A percentile compares a stretch with the other conserved stretches of the same genome.
Evolutionary conservation across 2,113 vertebrate genomes (phyloP).

Genomic region (Sylvilagus bachmani): DNA sequence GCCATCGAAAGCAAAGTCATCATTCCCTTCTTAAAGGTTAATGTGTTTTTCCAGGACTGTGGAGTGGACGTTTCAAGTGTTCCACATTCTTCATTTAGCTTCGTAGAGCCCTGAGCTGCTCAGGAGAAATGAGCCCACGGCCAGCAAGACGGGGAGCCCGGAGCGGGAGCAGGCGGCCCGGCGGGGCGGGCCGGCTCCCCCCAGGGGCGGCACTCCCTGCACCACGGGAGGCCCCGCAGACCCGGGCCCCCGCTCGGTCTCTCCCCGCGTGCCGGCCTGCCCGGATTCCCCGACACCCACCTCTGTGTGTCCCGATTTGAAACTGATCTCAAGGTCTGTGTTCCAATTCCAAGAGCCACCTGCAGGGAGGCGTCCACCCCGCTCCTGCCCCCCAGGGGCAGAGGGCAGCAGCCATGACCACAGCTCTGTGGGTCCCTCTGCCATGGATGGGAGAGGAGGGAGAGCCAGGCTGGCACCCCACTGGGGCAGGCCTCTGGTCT

Average conservation of each 20-base stretch:
- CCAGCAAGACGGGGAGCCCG: neutral
- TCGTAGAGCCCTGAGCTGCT: neutral
- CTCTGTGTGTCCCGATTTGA: neutral
- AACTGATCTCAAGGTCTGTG: neutral
- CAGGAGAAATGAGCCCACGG: neutral
- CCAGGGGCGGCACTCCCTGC: accelerated
- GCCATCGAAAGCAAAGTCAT: slow-evolving; percentile 70
- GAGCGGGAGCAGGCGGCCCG: accelerated
- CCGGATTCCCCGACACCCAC: accelerated
- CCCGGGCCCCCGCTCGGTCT: neutral
- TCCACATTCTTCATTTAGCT: slow-evolving; percentile 43
- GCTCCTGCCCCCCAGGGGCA: accelerated
- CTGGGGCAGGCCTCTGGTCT: neutral
- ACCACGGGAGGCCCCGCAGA: neutral
- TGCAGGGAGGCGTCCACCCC: accelerated
- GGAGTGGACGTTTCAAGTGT: slow-evolving; percentile 75
- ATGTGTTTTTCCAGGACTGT: slow-evolving; percentile 74
- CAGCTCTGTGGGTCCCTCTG: neutral
- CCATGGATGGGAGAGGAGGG: neutral
- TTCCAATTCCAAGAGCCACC: no score
- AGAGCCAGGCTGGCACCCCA: neutral
- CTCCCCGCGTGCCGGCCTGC: accelerated
- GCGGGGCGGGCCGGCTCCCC: no score
- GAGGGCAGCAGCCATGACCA: accelerated
- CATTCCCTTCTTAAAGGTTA: slow-evolving; percentile 80